Conservation (phyloP, 2,113 vertebrate species). For the Thermophis baileyi region DNA sequence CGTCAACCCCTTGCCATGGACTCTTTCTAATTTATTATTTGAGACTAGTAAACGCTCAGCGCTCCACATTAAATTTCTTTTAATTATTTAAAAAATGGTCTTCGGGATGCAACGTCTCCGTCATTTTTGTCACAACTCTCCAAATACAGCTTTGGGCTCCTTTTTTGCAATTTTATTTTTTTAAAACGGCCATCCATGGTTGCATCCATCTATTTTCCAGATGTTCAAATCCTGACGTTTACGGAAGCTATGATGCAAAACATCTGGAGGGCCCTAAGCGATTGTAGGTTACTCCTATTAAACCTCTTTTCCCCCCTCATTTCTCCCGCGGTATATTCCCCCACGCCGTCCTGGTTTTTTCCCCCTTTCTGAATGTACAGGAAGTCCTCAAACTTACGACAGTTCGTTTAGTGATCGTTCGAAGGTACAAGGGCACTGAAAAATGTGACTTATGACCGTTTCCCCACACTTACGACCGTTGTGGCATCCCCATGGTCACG, state of each 20-base stretch:
- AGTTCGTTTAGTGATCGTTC: too few species aligned
- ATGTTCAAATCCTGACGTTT: neutral
- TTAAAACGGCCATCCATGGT: neutral
- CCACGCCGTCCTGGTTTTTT: too few species aligned
- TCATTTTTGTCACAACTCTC: neutral
- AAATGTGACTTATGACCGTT: too few species aligned
- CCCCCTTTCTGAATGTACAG: too few species aligned
- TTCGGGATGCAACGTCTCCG: neutral
- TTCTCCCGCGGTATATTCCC: too few species aligned
- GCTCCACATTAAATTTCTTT: neutral
- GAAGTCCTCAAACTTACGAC: too few species aligned
- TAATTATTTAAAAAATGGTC: neutral
- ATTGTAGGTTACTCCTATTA: neutral
- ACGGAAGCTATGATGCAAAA: neutral
- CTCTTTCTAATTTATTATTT: conserved; percentile 31
- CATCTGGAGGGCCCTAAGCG: neutral
- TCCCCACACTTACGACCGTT: too few species aligned
- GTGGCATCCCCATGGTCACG: too few species aligned
- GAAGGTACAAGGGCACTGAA: too few species aligned
- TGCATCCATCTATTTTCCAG: neutral
- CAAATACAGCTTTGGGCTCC: neutral
- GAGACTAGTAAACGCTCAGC: neutral
- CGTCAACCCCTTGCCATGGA: neutral
- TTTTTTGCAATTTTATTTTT: neutral
- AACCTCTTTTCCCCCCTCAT: too few species aligned